Evolutionary conservation across 2,888 invertebrate genomes (phyloP).

Genomic region (Chesias legatella): DNA sequence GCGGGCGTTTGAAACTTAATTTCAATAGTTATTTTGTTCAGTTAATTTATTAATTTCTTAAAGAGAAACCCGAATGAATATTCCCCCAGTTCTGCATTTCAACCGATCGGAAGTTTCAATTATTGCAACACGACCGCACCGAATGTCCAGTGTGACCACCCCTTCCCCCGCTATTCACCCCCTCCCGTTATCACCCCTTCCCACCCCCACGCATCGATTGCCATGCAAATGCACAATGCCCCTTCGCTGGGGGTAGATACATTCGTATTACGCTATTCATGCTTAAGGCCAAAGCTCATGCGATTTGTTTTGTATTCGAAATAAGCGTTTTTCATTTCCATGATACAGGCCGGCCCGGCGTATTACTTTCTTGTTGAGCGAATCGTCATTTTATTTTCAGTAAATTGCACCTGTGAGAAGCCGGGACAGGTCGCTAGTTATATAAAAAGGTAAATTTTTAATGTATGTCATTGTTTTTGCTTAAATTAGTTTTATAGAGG

Average conservation of each 20-base stretch:
- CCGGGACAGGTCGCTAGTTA: no score
- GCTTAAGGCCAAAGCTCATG: not conserved
- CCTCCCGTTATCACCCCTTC: conserved; percentile 15
- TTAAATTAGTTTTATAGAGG: no score
- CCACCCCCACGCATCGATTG: conserved; percentile 61
- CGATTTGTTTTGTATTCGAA: no score
- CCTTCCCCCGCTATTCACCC: conserved; percentile 15
- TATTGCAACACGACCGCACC: conserved; percentile 39
- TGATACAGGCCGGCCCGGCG: no score
- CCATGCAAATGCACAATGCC: conserved; percentile 61
- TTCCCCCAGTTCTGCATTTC: conserved; percentile 3
- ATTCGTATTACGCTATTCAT: conserved; percentile 3
- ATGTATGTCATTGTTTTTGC: no score
- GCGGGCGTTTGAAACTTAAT: no score
- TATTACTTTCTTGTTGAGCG: no score
- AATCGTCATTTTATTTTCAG: no score
- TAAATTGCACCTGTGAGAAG: no score
- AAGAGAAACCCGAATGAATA: not conserved
- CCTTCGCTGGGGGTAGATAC: conserved; percentile 8
- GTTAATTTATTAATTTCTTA: not conserved
- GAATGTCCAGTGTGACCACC: conserved; percentile 21
- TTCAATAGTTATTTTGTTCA: no score
- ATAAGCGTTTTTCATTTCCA: no score
- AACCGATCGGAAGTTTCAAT: conserved; percentile 44
- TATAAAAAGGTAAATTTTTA: no score